phyloP scores from a whole-genome alignment of 2,113 vertebrate genomes.

The Paradisaea rubra region DNA sequence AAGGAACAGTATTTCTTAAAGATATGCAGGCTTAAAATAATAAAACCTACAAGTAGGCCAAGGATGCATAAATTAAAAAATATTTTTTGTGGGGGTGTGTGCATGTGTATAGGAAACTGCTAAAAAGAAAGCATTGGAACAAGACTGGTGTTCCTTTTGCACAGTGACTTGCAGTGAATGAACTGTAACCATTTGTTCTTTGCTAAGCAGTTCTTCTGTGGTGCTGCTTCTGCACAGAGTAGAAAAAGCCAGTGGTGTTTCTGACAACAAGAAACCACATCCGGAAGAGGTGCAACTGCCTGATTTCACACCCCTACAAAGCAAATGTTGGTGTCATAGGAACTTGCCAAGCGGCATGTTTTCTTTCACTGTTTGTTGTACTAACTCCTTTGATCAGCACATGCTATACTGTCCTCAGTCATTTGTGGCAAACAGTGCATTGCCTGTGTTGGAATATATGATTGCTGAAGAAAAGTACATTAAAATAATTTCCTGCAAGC shows the following conservation, averaged over 20 bases:
- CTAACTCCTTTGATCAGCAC: neutral
- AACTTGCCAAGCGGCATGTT: neutral
- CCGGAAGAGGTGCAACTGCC: neutral
- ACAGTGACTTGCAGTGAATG: neutral
- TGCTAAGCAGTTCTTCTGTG: neutral
- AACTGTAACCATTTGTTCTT: neutral
- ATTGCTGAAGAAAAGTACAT: neutral
- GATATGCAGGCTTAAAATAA: neutral
- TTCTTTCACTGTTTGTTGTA: neutral
- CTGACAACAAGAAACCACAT: neutral
- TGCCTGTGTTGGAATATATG: neutral
- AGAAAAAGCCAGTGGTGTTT: neutral
- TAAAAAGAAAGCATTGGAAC: neutral
- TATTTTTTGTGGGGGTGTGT: accelerated
- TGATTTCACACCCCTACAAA: neutral
- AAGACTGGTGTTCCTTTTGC: neutral
- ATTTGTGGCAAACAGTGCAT: neutral
- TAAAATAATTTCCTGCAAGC: neutral
- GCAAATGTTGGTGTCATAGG: neutral
- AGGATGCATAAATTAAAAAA: neutral
- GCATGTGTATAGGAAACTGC: neutral
- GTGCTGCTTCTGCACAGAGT: neutral
- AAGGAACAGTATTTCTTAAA: neutral
- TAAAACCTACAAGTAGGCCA: neutral
- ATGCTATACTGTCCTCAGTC: neutral